A percentile compares a stretch with the other conserved stretches of the same genome.
Evolutionary conservation across 2,888 invertebrate genomes (phyloP).

Genomic region (Conomelus anceps): DNA sequence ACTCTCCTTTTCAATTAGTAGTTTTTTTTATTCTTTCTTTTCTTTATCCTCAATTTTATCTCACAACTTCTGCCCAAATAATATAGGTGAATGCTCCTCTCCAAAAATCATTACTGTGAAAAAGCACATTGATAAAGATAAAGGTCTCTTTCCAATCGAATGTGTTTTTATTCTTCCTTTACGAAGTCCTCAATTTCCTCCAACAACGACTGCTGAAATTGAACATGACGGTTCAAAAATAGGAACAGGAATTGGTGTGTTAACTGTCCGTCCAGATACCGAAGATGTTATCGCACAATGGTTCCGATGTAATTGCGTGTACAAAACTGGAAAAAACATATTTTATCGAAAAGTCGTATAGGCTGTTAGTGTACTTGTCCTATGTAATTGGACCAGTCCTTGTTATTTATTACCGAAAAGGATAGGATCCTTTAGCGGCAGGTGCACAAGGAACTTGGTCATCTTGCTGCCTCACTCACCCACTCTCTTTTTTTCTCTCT

Average conservation of each 20-base stretch:
- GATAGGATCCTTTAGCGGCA: background rate
- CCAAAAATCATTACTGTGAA: no score
- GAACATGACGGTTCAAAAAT: background rate
- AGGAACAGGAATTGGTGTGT: background rate
- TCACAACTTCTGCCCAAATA: no score
- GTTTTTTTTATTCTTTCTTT: no score
- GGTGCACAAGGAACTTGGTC: background rate
- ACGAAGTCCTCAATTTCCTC: background rate
- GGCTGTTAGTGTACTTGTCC: background rate
- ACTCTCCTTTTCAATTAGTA: no score
- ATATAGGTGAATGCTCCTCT: background rate
- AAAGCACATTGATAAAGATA: no score
- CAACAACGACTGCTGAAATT: background rate
- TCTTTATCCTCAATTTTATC: no score
- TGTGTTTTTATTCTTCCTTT: no score
- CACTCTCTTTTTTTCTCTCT: background rate
- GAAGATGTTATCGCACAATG: background rate
- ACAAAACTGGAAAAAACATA: background rate
- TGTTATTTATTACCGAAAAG: background rate
- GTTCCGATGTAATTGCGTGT: background rate
- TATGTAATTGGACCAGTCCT: background rate
- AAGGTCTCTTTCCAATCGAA: no score
- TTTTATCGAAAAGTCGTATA: background rate
- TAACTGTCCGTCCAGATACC: background rate
- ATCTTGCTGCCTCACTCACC: background rate